Base-by-base conservation (phyloP, 2,797 vertebrate genomes). In the Gymnodraco acuticeps region DNA sequence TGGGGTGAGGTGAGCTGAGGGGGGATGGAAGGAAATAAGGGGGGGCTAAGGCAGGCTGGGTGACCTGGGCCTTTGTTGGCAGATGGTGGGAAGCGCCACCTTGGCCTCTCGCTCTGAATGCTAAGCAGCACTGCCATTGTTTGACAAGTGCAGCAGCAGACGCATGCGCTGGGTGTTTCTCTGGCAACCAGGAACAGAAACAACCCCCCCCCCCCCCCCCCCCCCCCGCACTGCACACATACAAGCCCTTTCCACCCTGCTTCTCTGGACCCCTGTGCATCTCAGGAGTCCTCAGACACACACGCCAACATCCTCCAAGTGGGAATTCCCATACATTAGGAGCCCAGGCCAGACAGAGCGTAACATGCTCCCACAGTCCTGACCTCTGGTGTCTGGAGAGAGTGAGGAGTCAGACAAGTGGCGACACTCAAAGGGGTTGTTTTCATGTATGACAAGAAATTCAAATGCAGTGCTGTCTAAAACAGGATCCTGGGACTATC, bases 21-120 rank as follows among this genome's bases (percentile, higher is more conserved):
- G 83, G 82, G 83, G 79, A 78, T 70, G 75, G 83, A 88, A 84
- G 69, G 71, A 88, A 88, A 81, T n/a, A 74, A 64, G 77, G 81
- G 87, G 65, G 87, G 72, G 79, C 76, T 75, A 62, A 77, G 75
- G 70, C 83, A 86, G 84, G 87, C 84, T 87, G 89, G 85, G 83
- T 94, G 93, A 95, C 94, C 94, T 93, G 90, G 91, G 93, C 83
- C 83, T 95, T 95, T 96, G 95, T 95, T 95, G 91, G 91, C 91
- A 92, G 94, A 92, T 91, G 92, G 93, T 94, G 95, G 93, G 93
- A 95, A 95, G 93, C 90, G 77, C 90, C 90, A 93, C 93, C 92
- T 94, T 92, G 89, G 93, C 90, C 93, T 91, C 90, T 90, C 82
- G 73, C 88, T 91, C 86, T 91, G 94, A 95, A 96, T 95, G 94